Evolutionary conservation across 2,113 vertebrate genomes (phyloP), one percentile per base, ranked within the genome.

Genomic region (Leptocoma aspasia): DNA sequence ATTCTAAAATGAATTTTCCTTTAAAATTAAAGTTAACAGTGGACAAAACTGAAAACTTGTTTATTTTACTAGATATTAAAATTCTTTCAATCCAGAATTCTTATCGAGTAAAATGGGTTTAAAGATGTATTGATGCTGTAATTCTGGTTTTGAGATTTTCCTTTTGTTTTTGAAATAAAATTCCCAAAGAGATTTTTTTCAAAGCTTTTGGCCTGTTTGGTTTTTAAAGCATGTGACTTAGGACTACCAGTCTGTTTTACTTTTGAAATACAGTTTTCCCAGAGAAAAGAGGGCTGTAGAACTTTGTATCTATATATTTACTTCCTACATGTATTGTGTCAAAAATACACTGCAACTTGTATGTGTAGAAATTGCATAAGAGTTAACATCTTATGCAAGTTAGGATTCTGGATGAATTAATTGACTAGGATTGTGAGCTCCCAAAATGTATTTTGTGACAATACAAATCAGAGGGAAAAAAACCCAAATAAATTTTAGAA

Each of bases 51-150:
- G 75, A 26, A 77, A 86, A 60, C 2, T 2, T 49, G 8, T 69
- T 94, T 72, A 61, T 79, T 84, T 56, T 42, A 60, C 42, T 70
- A 78, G 31, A 33, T 45, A 79, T 3, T 22, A 53, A 78, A 52
- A 60, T 42, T 89, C 13, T 81, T 95, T 89, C 80, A 90, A 90
- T 86, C n/a, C 76, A 96, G 85, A 93, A 92, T 75, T 95, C 80
- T 90, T 71, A 66, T 14, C 0, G 1, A 63, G 12, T n/a, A 76
- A 82, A 84, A 59, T 3, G 60, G 9, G 61, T 77, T 70, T 45
- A 22, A 84, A 94, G 63, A 42, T 5, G 5, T 16, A 54, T 11
- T 42, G 24, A 85, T 57, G 5, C 39, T 60, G 31, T 11, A 7
- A 65, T 41, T 75, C 24, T 44, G 27, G n/a, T 68, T 72, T 80